Evolutionary conservation across 2,113 vertebrate species (phyloP).

Genomic region (Percina caprodes): DNA sequence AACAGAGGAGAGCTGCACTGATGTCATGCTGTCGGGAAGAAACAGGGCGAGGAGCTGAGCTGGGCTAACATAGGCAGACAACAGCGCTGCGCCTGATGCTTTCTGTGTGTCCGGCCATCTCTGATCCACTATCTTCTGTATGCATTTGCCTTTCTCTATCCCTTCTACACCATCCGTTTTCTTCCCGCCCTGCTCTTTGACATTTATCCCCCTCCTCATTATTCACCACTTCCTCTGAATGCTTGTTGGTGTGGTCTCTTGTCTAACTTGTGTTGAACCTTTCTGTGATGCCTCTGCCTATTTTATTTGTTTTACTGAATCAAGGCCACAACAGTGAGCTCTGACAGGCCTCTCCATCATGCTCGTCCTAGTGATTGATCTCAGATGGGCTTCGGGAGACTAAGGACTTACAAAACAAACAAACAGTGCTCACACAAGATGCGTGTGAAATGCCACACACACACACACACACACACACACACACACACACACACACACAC

Average conservation of each 20-base stretch:
- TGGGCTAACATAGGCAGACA: slow-evolving; percentile 50
- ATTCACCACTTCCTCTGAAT: slow-evolving; percentile 50
- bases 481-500: no score
- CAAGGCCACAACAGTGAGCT: slow-evolving; percentile 76
- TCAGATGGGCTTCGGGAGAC: slow-evolving; percentile 74
- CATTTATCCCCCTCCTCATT: slow-evolving; percentile 53
- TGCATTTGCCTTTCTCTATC: slow-evolving; percentile 29
- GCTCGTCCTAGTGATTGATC: slow-evolving; percentile 78
- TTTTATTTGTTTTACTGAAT: slow-evolving; percentile 81
- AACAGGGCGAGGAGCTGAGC: slow-evolving; percentile 28
- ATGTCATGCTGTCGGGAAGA: slow-evolving; percentile 54
- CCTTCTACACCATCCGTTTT: slow-evolving; percentile 47
- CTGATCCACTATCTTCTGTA: not conserved
- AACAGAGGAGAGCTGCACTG: slow-evolving; percentile 44
- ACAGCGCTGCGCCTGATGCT: slow-evolving; percentile 20
- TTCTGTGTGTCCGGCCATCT: slow-evolving; percentile 7
- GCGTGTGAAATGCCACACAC: slow-evolving; percentile 5
- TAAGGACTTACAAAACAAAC: slow-evolving; percentile 66
- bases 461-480: no score
- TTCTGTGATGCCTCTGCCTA: slow-evolving; percentile 57
- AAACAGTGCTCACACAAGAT: slow-evolving; percentile 13
- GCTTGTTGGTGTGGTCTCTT: slow-evolving; percentile 56
- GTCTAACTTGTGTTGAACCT: slow-evolving; percentile 53
- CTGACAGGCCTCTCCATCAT: slow-evolving; percentile 84
- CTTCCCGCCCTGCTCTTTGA: slow-evolving; percentile 52